Base-by-base conservation (phyloP, 2,888 invertebrate genomes). In the Aplocera efformata region DNA sequence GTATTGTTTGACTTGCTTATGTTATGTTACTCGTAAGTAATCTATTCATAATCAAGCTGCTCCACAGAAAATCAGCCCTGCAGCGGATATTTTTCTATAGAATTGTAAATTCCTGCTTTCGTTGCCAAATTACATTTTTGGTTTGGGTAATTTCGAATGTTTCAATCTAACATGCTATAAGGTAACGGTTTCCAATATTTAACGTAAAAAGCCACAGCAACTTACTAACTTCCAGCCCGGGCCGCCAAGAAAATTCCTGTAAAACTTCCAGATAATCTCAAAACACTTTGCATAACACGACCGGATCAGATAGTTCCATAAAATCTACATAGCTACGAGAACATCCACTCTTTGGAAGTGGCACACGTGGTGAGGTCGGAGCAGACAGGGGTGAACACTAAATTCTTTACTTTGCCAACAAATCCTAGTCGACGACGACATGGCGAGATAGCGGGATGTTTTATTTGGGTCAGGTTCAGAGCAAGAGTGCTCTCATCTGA, bases 401-500 rank as follows among this genome's bases (percentile, higher is more conserved):
- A 76, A 73, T 74, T 75, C 73, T 72, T 74, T 68, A 63, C 66
- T 66, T 52, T 55, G 64, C 68, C 67, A 73, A 75, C 74, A 75
- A 76, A 78, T 78, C 72, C 63, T 52, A 58, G 61, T 56, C 60
- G 56, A 48, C 54, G 52, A 60, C 60, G 65, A 53, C 56, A 36
- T 26, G 42, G 40, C 30, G 21, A 68, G 68, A 63, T 69, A 65
- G 60, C 41, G 44, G 59, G 46, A 49, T 72, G 64, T 64, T 79
- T 74, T 79, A 80, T 79, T 72, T 74, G 70, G 79, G 81, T 77
- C 79, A 74, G 53, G 72, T 54, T 52, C 38, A 44, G 53, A 50
- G 49, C 47, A 53, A 58, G 56, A 56, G 53, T 33, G 47, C 58
- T 51, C 62, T 62, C 58, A 62, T 61, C 62, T 53, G 58, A 63